Conservation (phyloP, 1,140 invertebrate species). For the Bilobella aurantiaca region DNA sequence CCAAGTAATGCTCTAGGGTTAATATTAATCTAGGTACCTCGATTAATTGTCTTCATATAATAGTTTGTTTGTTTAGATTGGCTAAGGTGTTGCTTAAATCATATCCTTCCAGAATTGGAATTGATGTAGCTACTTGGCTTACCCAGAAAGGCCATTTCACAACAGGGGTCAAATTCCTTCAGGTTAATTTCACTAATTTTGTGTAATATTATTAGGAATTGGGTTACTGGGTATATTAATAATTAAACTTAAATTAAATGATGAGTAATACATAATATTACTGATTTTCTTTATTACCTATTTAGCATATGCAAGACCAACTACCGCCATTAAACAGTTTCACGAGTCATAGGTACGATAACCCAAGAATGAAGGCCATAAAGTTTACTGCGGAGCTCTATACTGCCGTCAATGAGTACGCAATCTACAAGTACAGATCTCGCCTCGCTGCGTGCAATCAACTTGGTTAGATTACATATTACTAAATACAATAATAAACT, state of each 20-base stretch:
- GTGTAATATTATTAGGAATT: background rate
- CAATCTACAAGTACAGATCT: too few species aligned
- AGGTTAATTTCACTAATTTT: constrained; percentile 5
- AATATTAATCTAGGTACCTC: background rate
- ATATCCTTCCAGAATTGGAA: constrained; percentile 15
- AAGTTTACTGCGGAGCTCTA: too few species aligned
- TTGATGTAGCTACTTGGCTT: constrained; percentile 22
- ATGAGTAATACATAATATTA: too few species aligned
- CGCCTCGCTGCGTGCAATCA: too few species aligned
- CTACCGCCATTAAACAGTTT: too few species aligned
- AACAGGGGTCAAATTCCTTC: background rate
- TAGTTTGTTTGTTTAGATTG: constrained; percentile 10
- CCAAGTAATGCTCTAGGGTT: constrained; percentile 4
- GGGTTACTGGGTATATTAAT: background rate
- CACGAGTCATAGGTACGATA: too few species aligned
- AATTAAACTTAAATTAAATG: too few species aligned
- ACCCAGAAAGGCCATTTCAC: constrained; percentile 29
- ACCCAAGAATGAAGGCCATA: too few species aligned
- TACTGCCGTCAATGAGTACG: too few species aligned
- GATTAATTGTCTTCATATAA: background rate
- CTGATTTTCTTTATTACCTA: too few species aligned
- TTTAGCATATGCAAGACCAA: too few species aligned
- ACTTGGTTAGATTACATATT: too few species aligned
- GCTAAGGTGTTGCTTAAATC: background rate
- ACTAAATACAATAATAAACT: background rate